Base-by-base conservation (phyloP, 2,113 vertebrate genomes). In the Rhombomys opimus region DNA sequence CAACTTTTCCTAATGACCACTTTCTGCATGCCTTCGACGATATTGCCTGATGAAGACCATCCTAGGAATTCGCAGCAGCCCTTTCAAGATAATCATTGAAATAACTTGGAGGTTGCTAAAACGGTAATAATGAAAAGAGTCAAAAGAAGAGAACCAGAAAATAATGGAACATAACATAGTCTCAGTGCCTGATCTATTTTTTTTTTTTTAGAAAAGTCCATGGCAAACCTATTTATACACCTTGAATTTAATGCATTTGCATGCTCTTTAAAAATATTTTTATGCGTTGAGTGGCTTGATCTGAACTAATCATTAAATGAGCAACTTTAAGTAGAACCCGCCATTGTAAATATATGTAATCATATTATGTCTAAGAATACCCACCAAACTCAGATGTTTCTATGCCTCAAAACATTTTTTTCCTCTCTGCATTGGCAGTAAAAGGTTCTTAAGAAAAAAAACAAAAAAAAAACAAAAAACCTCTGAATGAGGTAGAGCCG, bases 41-140 rank as follows among this genome's bases (percentile, higher is more conserved):
- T 20, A 38, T 32, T 87, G 38, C 67, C 46, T 87, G 94, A 87
- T 86, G 80, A 90, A 93, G 50, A 92, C 54, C 87, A 93, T 85
- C 89, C 61, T 94, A 50, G 68, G 23, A 77, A 72, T 82, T 92
- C 90, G 23, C 46, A 73, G 57, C 73, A 90, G 70, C 27, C 75
- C 63, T 93, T 96, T 72, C n/a, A 41, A 80, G 20, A 93, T 76
- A 80, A 35, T 77, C 68, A 93, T 87, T 67, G 72, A 90, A 96
- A 92, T 93, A 89, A 92, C 57, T 80, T 78, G 52, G 35, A 93
- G 91, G 86, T 94, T 12, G 1, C 65, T 78, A 88, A 22, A 72
- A 77, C 84, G 22, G 20, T 52, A 89, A 87, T 96, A 92, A 95
- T 87, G 46, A 96, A 91, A 97, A 94, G 63, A 90, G 41, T 91